These are phyloP conservation scores for Cydia splendana DNA, from an alignment of 1,140 invertebrate species.

Conservation along the genomic window DNA sequence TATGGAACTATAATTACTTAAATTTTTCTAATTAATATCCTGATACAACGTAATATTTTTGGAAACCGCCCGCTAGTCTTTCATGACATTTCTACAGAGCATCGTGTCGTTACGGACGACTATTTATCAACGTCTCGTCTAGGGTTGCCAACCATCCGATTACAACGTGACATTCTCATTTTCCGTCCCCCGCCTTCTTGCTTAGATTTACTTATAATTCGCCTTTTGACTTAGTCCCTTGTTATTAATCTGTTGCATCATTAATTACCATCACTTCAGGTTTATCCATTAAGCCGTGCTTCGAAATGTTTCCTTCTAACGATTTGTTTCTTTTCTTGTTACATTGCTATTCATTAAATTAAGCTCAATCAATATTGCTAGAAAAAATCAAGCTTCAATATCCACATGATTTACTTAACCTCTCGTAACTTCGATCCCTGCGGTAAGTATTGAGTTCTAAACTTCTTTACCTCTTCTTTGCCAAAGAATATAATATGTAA, in stretches of 20 bases:
- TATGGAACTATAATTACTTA: neutral
- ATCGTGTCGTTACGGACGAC: slow-evolving; percentile 34
- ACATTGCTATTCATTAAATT: neutral
- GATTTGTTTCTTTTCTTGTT: slow-evolving; percentile 2
- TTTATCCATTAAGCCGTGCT: slow-evolving; percentile 57
- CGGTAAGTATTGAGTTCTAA: no score
- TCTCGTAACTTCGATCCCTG: no score
- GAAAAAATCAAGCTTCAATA: neutral
- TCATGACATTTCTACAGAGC: neutral
- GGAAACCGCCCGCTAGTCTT: neutral
- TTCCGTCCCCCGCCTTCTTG: slow-evolving; percentile 41
- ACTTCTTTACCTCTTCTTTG: no score
- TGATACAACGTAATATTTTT: neutral
- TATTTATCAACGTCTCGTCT: slow-evolving; percentile 63
- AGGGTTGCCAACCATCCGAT: slow-evolving; percentile 58
- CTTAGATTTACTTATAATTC: slow-evolving; percentile 55
- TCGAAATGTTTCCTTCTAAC: slow-evolving; percentile 27
- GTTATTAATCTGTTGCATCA: slow-evolving; percentile 61
- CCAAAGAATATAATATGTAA: no score
- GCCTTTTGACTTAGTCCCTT: slow-evolving; percentile 56
- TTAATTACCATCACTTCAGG: slow-evolving; percentile 58
- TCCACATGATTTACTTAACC: neutral
- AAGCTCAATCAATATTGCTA: neutral
- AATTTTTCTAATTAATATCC: neutral
- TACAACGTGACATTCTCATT: slow-evolving; percentile 64